Conservation (phyloP, 2,113 vertebrate genomes). For the Struthidea cinerea region DNA sequence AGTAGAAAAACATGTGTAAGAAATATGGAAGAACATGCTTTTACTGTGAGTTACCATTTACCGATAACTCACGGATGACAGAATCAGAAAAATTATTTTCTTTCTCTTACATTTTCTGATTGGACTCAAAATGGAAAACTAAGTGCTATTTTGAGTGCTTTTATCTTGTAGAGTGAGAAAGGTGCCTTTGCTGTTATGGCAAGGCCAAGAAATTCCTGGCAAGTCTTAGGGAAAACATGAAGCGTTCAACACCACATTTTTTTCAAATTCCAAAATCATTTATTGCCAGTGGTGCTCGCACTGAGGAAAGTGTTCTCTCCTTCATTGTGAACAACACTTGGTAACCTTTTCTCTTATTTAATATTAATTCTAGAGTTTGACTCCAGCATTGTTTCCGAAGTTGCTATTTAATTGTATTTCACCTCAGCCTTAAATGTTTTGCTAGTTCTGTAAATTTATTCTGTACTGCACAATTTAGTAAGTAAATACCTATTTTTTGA, state of each 20-base stretch:
- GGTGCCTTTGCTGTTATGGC: neutral
- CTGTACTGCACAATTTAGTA: neutral
- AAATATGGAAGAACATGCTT: neutral
- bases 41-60: neutral
- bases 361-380: neutral
- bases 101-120: neutral
- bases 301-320: neutral
- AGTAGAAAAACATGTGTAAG: neutral
- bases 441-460: neutral
- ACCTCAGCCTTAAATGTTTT: neutral
- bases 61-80: neutral
- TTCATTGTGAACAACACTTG: neutral
- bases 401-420: neutral
- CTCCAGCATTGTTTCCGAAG: neutral
- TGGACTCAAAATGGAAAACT: neutral
- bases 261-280: neutral
- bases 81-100: neutral
- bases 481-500: neutral
- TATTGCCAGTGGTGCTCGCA: neutral
- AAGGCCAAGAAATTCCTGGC: neutral
- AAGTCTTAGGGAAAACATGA: neutral
- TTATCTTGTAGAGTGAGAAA: neutral
- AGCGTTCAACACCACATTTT: neutral
- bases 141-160: neutral
- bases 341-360: neutral